Conservation (phyloP, 2,797 vertebrate species). For the Varecia variegata region DNA sequence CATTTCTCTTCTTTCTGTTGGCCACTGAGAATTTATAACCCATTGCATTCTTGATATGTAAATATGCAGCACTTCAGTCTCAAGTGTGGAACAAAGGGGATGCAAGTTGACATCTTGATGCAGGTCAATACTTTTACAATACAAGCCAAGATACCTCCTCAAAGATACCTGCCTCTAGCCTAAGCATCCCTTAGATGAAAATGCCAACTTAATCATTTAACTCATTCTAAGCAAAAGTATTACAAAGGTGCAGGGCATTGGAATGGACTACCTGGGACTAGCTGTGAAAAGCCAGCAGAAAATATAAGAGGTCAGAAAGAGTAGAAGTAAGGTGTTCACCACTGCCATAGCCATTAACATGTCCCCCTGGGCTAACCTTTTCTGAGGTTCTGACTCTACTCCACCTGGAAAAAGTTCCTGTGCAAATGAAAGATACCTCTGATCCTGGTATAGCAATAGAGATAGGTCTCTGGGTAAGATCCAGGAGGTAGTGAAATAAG, state of each 20-base stretch:
- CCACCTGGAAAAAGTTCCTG: neutral
- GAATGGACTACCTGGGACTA: neutral
- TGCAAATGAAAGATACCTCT: neutral
- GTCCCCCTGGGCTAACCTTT: neutral
- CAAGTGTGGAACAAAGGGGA: neutral
- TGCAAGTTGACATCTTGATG: neutral
- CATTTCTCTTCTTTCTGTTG: neutral
- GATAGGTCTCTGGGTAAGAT: slow-evolving; percentile 31
- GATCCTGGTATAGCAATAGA: neutral
- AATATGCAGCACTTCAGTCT: neutral
- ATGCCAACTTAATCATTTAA: neutral
- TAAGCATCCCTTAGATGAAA: neutral
- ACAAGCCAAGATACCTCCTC: neutral
- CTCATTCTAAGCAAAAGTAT: neutral
- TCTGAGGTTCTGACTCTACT: neutral
- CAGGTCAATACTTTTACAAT: slow-evolving; percentile 4
- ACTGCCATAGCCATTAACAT: neutral
- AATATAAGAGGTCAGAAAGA: neutral
- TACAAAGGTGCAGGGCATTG: neutral
- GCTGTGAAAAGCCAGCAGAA: neutral
- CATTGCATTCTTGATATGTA: neutral
- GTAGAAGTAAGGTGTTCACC: neutral
- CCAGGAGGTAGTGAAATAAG: slow-evolving; percentile 62
- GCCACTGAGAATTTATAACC: neutral
- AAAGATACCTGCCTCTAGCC: neutral